Evolutionary conservation across 2,888 invertebrate species (phyloP).

Genomic region (Ectobius pallidus): DNA sequence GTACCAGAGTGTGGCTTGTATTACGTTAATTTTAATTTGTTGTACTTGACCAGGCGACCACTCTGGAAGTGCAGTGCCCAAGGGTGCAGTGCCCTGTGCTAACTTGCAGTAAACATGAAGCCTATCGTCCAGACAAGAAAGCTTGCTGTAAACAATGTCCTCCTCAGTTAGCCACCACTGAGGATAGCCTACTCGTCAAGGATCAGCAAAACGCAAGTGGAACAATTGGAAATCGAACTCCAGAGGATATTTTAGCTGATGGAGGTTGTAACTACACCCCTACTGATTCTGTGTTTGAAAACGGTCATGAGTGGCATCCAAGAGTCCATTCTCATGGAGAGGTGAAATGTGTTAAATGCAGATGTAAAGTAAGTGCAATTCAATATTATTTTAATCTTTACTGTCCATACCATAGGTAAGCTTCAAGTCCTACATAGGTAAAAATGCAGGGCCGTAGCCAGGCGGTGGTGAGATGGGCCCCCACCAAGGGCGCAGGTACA

Average conservation of each 20-base stretch:
- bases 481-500: no score
- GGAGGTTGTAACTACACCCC: slow-evolving; percentile 82
- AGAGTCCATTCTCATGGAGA: slow-evolving; percentile 85
- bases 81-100: slow-evolving; percentile 75
- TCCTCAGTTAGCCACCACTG: slow-evolving; percentile 44
- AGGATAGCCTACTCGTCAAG: not conserved
- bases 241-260: slow-evolving; percentile 73
- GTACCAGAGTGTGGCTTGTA: no score
- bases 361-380: slow-evolving; percentile 76
- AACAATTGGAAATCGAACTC: slow-evolving; percentile 52
- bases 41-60: slow-evolving; percentile 64
- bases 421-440: no score
- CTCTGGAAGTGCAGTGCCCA: slow-evolving; percentile 77
- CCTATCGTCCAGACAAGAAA: slow-evolving; percentile 74
- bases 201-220: slow-evolving; percentile 22
- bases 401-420: no score
- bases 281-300: slow-evolving; percentile 64
- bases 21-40: no score
- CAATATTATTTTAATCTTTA: no score
- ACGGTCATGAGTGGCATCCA: slow-evolving; percentile 88
- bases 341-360: slow-evolving; percentile 87
- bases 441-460: no score
- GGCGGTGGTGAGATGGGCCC: no score
- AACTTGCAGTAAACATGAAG: slow-evolving; percentile 73
- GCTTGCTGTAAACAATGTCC: slow-evolving; percentile 84